Conservation (phyloP, 1,140 invertebrate genomes). For the Philotrypesis tridentata region DNA sequence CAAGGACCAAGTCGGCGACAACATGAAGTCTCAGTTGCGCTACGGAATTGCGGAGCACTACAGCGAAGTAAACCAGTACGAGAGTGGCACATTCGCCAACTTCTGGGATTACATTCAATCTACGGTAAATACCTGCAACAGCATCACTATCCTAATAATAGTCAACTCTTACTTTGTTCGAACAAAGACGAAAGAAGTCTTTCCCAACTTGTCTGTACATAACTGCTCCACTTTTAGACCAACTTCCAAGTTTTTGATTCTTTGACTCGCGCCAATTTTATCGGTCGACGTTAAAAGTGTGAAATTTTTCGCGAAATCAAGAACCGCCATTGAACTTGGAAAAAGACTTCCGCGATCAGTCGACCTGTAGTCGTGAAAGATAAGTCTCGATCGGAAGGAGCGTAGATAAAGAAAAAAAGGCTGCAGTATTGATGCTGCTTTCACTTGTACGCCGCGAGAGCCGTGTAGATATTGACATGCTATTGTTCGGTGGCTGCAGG, state of each 20-base stretch:
- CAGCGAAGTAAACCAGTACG: constrained; percentile 76
- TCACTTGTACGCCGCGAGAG: constrained; percentile 29
- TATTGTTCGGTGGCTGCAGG: constrained; percentile 39
- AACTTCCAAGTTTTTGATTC: no score
- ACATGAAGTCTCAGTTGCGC: constrained; percentile 80
- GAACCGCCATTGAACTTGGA: neutral
- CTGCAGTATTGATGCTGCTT: constrained; percentile 16
- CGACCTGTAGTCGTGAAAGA: neutral
- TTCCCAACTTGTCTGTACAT: no score
- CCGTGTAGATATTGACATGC: constrained; percentile 35
- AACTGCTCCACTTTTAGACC: no score
- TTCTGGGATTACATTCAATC: constrained; percentile 85
- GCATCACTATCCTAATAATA: no score
- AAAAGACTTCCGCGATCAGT: constrained; percentile 10
- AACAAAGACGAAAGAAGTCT: no score
- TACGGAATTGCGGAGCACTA: constrained; percentile 82
- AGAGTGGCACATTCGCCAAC: constrained; percentile 77
- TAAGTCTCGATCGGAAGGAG: neutral
- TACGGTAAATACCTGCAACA: constrained; percentile 79
- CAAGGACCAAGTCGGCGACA: constrained; percentile 79
- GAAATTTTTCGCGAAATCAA: neutral
- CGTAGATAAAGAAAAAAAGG: neutral
- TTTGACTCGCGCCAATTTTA: neutral
- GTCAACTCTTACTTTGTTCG: no score
- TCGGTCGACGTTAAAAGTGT: neutral